Evolutionary conservation across 1,140 invertebrate species (phyloP).

Genomic region (Planococcus citri): DNA sequence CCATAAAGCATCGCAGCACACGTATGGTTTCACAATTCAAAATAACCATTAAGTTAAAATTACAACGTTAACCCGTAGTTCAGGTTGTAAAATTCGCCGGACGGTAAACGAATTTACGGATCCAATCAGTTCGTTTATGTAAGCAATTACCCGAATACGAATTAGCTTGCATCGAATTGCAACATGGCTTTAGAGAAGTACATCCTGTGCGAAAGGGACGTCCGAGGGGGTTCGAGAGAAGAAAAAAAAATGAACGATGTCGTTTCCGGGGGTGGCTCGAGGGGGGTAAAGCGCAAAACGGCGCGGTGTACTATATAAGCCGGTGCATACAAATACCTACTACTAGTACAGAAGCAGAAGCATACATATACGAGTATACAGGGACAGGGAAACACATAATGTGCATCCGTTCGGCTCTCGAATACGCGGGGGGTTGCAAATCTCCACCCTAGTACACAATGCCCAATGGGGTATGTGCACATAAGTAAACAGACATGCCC

Average conservation of each 20-base stretch:
- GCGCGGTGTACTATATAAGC: too few species aligned
- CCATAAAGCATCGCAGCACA: too few species aligned
- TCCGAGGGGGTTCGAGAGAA: background rate
- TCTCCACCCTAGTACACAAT: slow-evolving; percentile 17
- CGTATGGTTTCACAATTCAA: too few species aligned
- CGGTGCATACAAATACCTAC: too few species aligned
- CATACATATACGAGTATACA: too few species aligned
- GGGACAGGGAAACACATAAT: background rate
- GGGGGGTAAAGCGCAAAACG: background rate
- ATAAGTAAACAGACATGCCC: slow-evolving; percentile 9
- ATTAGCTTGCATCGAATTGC: slow-evolving; percentile 12
- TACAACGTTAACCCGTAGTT: too few species aligned
- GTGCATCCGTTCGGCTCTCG: slow-evolving; percentile 1
- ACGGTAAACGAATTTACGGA: background rate
- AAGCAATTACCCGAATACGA: background rate
- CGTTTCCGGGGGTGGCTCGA: background rate
- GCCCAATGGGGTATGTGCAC: slow-evolving; percentile 16
- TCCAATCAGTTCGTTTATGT: background rate
- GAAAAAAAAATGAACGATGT: slow-evolving; percentile 4
- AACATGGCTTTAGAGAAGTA: slow-evolving; percentile 9
- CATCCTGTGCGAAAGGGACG: too few species aligned
- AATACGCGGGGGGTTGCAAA: slow-evolving; percentile 16
- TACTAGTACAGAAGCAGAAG: too few species aligned
- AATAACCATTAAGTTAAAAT: too few species aligned
- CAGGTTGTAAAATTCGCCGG: too few species aligned